Conservation (phyloP, 37 sponge, comb jelly and placozoan genomes). For the Beroe ovata region DNA sequence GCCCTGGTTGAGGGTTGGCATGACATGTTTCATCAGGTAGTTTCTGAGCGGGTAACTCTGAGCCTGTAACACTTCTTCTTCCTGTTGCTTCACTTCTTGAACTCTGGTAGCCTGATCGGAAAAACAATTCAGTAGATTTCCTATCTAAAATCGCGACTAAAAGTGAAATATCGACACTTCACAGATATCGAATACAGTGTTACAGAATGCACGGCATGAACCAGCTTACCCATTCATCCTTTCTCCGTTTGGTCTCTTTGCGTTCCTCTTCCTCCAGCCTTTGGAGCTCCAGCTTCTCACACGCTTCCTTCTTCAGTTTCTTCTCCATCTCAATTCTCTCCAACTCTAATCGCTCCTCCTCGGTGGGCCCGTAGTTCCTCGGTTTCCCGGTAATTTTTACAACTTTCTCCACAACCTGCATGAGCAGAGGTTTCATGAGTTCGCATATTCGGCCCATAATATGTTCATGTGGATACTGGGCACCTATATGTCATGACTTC, state of each 20-base stretch:
- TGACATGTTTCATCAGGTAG: constrained; percentile 87
- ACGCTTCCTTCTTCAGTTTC: constrained; percentile 15
- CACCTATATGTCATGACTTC: too few relatives aligned
- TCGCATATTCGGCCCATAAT: constrained; percentile 33
- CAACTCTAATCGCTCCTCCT: constrained; percentile 77
- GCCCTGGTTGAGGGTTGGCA: constrained; percentile 90
- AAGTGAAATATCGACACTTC: too few relatives aligned
- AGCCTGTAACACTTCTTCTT: constrained; percentile 80
- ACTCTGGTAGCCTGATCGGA: constrained; percentile 42
- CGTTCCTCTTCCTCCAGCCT: constrained; percentile 75
- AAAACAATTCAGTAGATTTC: too few relatives aligned
- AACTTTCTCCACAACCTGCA: constrained; percentile 70
- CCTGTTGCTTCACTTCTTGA: constrained; percentile 75
- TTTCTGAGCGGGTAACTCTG: constrained; percentile 82
- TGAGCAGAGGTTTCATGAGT: too few relatives aligned
- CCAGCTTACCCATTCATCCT: constrained; percentile 81
- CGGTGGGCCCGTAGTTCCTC: constrained; percentile 86
- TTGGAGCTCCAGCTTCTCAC: constrained; percentile 72
- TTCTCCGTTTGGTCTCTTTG: constrained; percentile 71
- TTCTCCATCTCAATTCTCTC: constrained; percentile 67
- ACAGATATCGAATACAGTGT: too few relatives aligned
- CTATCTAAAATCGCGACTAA: too few relatives aligned
- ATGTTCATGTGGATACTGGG: too few relatives aligned
- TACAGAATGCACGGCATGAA: not conserved
- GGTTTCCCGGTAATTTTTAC: constrained; percentile 80